Conservation (phyloP, 2,888 invertebrate species). For the Drosophila barbarae region DNA sequence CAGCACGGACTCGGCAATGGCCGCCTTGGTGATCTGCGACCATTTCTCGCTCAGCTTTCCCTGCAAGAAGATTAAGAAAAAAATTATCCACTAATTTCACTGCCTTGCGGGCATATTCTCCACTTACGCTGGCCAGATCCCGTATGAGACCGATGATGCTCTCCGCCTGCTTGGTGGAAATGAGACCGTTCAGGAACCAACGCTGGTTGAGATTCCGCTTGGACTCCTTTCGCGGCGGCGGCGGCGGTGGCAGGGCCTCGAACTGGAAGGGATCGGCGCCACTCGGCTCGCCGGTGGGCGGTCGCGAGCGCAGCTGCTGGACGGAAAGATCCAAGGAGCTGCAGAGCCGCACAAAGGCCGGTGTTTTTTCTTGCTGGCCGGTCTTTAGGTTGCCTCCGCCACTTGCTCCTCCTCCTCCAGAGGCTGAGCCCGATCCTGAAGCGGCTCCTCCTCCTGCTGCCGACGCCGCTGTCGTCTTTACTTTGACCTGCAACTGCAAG, state of each 20-base stretch:
- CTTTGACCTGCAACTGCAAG: constrained; percentile 93
- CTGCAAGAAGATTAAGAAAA: constrained; percentile 80
- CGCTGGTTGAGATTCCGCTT: constrained; percentile 79
- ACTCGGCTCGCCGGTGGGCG: constrained; percentile 44
- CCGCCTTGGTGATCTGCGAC: constrained; percentile 92
- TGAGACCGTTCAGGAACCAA: constrained; percentile 94
- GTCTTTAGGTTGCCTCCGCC: constrained; percentile 23
- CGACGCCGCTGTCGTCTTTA: constrained; percentile 69
- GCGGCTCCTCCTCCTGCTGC: not conserved
- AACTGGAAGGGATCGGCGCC: constrained; percentile 64
- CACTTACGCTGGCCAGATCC: constrained; percentile 93
- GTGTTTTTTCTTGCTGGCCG: constrained; percentile 81
- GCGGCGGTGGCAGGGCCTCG: constrained; percentile 50
- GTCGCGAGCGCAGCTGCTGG: constrained; percentile 69
- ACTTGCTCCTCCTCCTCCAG: not conserved
- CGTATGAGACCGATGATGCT: constrained; percentile 92
- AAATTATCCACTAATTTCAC: constrained; percentile 29
- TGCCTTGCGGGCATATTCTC: not conserved
- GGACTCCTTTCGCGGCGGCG: constrained; percentile 69
- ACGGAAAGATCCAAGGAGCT: constrained; percentile 79
- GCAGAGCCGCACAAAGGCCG: constrained; percentile 77
- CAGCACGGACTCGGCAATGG: constrained; percentile 91
- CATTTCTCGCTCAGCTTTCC: constrained; percentile 92
- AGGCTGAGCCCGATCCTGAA: not conserved
- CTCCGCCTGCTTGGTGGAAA: constrained; percentile 91